Base-by-base conservation (phyloP, 2,113 vertebrate species). In the Sprattus sprattus region DNA sequence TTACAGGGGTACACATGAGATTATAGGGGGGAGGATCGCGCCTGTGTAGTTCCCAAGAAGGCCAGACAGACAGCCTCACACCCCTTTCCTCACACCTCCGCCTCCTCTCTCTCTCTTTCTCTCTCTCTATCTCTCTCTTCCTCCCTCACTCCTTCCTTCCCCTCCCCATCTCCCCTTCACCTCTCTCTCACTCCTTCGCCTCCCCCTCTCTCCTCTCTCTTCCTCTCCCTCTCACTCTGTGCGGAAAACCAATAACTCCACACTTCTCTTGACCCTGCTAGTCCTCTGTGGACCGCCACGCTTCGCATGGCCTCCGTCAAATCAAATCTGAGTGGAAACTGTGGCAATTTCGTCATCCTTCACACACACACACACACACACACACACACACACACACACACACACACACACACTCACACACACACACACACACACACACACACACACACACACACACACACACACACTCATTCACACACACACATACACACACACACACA, bases 201-300 rank as follows among this genome's bases (percentile, higher is more conserved):
- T 15, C 6, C 67, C 82, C 84, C 32, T 75, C 80, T 47, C 44
- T 28, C 47, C 20, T 49, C n/a, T 49, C 47, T 13, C 47, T 11
- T 9, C 9, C 47, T 49, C 5, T 9, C 47, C 13, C 47, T 47
- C 46, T 47, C 47, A 10, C 47, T 49, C 45, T 82, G n/a, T 82
- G 50, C n/a, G 92, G 89, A 91, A 94, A 94, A 94, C 93, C 93
- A 95, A 94, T 95, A 94, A 94, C 91, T 89, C 87, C 91, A 90
- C 92, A 94, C 83, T 54, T 54, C 15, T 83, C 92, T 95, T 95
- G 93, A 95, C 94, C 95, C 88, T 87, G 84, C 84, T 91, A 92
- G 90, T 92, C 92, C 91, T 90, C 52, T 54, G 52, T 3, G 52
- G 52, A 15, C 52, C 13, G 11, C 52, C 13, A 15, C 52, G 52